Base-by-base conservation (phyloP, 2,113 vertebrate genomes). In the Noturus placidus region DNA sequence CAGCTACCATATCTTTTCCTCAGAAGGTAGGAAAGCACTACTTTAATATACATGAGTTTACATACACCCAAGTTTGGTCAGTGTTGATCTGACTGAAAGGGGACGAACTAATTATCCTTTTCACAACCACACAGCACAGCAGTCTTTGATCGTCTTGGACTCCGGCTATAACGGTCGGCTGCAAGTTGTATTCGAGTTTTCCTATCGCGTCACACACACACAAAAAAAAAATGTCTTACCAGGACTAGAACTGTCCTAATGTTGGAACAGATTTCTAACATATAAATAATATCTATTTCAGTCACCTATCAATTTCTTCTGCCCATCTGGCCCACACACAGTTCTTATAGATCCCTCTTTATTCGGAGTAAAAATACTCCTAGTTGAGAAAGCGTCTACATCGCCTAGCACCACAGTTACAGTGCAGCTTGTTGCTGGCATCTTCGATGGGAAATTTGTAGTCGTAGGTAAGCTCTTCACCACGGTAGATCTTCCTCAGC, bases 391-490 rank as follows among this genome's bases (percentile, higher is more conserved):
- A 97, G 38, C 95, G 95, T 3, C 97, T 95, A 89, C 97, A 98
- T 84, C 97, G 96, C 50, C 96, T 95, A 63, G 96, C 92, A 14
- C 95, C 95, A 2, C 97, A 98, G 92, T 98, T 98, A 92, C 97
- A 98, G 92, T 93, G 94, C 90, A 98, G 95, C 93, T 98, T 98
- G 95, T 91, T 97, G 91, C 93, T 94, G 79, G 96, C 97, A 5
- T 98, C 97, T 93, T 98, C 97, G 0, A 97, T 97, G 90, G 97
- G 97, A 91, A 98, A 98, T 92, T 97, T 97, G 95, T 98, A 98
- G 94, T 98, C 97, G 0, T 97, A 98, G 83, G 97, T 98, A 88
- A 98, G 96, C 91, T 98, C 97, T 85, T 98, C 97, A 0, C 97
- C 97, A 0, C 96, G 95, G 86, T 97, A 96, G 92, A 98, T 97